Conservation (phyloP, 2,888 invertebrate species). For the Margaritifera margaritifera region DNA sequence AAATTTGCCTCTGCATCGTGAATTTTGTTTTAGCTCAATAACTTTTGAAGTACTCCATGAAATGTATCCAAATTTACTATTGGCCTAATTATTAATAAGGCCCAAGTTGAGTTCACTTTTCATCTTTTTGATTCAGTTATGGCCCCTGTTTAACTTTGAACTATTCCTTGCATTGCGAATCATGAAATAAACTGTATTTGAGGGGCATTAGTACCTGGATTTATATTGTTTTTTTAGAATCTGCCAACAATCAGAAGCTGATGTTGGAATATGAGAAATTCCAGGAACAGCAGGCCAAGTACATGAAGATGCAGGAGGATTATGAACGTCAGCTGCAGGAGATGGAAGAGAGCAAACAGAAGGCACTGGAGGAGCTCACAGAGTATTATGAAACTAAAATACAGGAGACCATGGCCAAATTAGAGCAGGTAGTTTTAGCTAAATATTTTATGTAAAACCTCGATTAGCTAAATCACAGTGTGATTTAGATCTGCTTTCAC, state of each 20-base stretch:
- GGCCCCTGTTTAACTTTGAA: too few relatives aligned
- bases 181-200: too few relatives aligned
- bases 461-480: too few relatives aligned
- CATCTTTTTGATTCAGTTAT: too few relatives aligned
- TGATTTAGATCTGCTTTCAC: too few relatives aligned
- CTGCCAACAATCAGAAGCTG: constrained; percentile 80
- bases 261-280: constrained; percentile 92
- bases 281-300: constrained; percentile 77
- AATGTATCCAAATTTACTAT: too few relatives aligned
- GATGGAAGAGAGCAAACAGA: constrained; percentile 68
- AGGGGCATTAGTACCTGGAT: not conserved
- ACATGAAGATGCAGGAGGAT: constrained; percentile 72
- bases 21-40: too few relatives aligned
- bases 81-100: too few relatives aligned
- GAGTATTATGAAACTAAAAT: constrained; percentile 72
- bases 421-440: constrained; percentile 75
- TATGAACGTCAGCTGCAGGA: constrained; percentile 71
- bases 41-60: too few relatives aligned
- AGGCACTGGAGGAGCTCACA: constrained; percentile 76
- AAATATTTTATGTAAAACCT: not conserved
- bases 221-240: constrained; percentile 48
- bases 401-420: constrained; percentile 77
- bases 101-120: too few relatives aligned
- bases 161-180: too few relatives aligned
- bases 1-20: too few relatives aligned